Base-by-base conservation (phyloP, 1,140 invertebrate genomes). In the Bombus balteatus region DNA sequence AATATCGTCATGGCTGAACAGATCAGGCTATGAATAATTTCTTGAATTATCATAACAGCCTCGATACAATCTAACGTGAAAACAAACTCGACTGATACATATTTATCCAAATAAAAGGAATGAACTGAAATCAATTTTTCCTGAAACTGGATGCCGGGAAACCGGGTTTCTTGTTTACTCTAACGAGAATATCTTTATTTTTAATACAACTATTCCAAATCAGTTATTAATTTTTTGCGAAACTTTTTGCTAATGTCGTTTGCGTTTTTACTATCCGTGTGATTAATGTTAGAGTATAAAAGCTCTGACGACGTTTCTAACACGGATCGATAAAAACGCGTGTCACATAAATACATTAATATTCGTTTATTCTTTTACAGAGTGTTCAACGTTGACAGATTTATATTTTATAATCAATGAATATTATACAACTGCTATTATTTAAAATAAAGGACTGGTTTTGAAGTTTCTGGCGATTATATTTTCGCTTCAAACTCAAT, bases 1-100 rank as follows among this genome's bases (percentile, higher is more conserved):
- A 75, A 32, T 47, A 90, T 78, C 32, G 47, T 88, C 73, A 85
- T 71, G 32, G 32, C 66, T 71, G 41, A 37, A 77, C 65, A 74
- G 4, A 47, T 72, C 10, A 53, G 70, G 22, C 37, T 25, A 62
- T 41, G 34, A 18, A 10, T 25, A 81, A 62, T 77, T 39, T 18
- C 34, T 13, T 43, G 22, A 34, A 74, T 37, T 47, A 77, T 13
- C 73, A 25, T 74, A 66, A 71, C 66, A 53, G 22, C 3, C 59
- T 34, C 32, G 32, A n/a, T n/a, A 72, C 13, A 2, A 18, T 47
- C 22, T 39, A 82, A 25, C 9, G 10, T 28, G 15, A 32, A 73
- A 78, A 53, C 72, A 22, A 43, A 12, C 41, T n/a, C 15, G 53
- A 15, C 12, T 9, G 5, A 53, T 53, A 18, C 13, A 3, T 53